Evolutionary conservation across 2,797 vertebrate species (phyloP), one percentile per base, ranked within the genome.

Genomic region (Sebastes itinus): DNA sequence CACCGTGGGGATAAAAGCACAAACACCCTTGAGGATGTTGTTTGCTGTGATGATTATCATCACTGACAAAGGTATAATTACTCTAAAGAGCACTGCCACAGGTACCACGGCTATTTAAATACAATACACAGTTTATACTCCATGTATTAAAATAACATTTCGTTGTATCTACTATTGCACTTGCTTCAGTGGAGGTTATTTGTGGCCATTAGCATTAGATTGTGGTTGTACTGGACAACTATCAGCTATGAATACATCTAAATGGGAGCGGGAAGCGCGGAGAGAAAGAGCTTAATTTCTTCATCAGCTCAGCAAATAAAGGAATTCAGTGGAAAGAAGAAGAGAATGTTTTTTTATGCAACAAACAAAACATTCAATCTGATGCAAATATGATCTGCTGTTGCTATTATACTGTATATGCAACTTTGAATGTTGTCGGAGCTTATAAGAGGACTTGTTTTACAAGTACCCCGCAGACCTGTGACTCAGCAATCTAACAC

Each of bases 41-140:
- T 73, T 38, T 76, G 32, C 67, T 70, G 71, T 28, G 71, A 78
- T 81, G 28, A 85, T 87, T 71, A 83, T 80, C 38, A 49, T 72
- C 25, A 55, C 60, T 78, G 77, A 78, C 49, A 72, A 56, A 69
- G 66, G 33, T 70, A 25, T 73, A 80, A 84, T 82, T 82, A 75
- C 49, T 71, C 72, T 71, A 65, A 80, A 66, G 52, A 82, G 27
- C 18, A 62, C 61, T 3, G 5, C 63, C 70, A 80, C 46, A 60
- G 74, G 66, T 25, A 28, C 22, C 22, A 25, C 35, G 42, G 46
- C 61, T 71, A 33, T 75, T 78, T 54, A 59, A 70, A 32, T 18
- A 38, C 23, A 76, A 38, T 61, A 61, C 32, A 61, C 28, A 28
- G 25, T 55, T 16, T 10, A 46, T 12, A 27, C 28, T 22, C 42